Evolutionary conservation across 2,888 invertebrate genomes (phyloP).

Genomic region (Lysandra coridon): DNA sequence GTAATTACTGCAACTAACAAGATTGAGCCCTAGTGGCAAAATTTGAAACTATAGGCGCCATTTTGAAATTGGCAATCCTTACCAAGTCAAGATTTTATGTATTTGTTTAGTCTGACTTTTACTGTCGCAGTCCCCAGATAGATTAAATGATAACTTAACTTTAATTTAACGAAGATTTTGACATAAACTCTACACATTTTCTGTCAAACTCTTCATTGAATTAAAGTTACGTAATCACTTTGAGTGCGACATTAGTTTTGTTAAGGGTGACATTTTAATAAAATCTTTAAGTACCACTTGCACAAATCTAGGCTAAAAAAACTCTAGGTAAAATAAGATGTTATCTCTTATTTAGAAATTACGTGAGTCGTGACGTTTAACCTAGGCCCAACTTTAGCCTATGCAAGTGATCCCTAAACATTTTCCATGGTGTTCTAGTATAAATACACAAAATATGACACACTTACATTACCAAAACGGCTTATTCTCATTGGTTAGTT

Average conservation of each 20-base stretch:
- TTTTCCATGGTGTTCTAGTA: too few relatives aligned
- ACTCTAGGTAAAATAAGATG: too few relatives aligned
- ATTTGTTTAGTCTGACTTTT: background rate
- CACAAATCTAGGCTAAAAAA: too few relatives aligned
- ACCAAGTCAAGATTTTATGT: background rate
- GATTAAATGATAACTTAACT: background rate
- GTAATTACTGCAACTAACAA: constrained; percentile 1
- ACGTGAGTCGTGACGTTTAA: too few relatives aligned
- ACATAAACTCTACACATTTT: background rate
- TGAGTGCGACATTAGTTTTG: background rate
- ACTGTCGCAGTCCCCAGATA: background rate
- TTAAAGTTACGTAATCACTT: background rate
- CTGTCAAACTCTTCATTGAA: background rate
- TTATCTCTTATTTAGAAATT: too few relatives aligned
- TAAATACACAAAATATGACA: too few relatives aligned
- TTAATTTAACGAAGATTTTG: background rate
- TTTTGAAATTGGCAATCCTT: background rate
- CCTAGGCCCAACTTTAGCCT: too few relatives aligned
- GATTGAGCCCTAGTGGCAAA: background rate
- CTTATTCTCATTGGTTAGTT: background rate
- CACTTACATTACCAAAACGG: background rate
- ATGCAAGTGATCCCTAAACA: too few relatives aligned
- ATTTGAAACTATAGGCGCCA: background rate
- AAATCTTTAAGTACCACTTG: background rate
- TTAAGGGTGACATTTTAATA: background rate